A percentile compares a stretch with the other conserved stretches of the same genome.
These are phyloP conservation scores for Gephyroberyx darwinii DNA, from an alignment of 2,797 vertebrate species.

Conservation along the genomic window DNA sequence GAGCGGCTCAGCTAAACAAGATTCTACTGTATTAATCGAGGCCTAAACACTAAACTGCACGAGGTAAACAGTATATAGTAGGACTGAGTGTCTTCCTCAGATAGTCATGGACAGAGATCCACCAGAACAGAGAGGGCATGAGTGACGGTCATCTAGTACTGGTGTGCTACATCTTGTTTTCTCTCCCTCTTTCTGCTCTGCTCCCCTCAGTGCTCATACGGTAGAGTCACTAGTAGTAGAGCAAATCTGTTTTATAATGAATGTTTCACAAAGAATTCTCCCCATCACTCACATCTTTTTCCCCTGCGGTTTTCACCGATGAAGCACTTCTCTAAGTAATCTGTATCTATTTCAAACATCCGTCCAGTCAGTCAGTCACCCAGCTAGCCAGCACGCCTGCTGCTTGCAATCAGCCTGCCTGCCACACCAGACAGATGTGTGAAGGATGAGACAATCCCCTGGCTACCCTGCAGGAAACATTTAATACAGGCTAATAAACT, in stretches of 20 bases:
- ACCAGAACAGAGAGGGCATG: constrained; percentile 16
- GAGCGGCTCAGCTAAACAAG: not conserved
- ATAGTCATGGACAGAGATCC: not conserved
- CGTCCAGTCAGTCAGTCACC: not conserved
- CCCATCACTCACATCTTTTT: constrained; percentile 23
- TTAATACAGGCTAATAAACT: constrained; percentile 58
- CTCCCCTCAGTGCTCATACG: constrained; percentile 11
- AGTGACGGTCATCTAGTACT: not conserved
- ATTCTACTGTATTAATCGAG: not conserved
- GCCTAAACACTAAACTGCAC: constrained; percentile 2
- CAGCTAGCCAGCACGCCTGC: not conserved
- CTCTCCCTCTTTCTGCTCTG: not conserved
- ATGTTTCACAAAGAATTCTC: not conserved
- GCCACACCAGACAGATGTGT: constrained; percentile 31
- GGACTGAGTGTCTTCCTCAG: not conserved
- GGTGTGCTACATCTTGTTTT: constrained; percentile 2
- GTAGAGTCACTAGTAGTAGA: constrained; percentile 28
- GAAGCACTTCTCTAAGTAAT: constrained; percentile 22
- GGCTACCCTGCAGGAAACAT: constrained; percentile 57
- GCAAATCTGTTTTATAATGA: constrained; percentile 2
- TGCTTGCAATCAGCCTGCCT: constrained; percentile 16
- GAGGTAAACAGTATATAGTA: not conserved
- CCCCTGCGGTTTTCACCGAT: constrained; percentile 11
- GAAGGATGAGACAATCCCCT: constrained; percentile 50
- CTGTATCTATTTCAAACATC: constrained; percentile 10